phyloP scores from a whole-genome alignment of 2,797 vertebrate genomes.

The Phrynocephalus guinanensis region DNA sequence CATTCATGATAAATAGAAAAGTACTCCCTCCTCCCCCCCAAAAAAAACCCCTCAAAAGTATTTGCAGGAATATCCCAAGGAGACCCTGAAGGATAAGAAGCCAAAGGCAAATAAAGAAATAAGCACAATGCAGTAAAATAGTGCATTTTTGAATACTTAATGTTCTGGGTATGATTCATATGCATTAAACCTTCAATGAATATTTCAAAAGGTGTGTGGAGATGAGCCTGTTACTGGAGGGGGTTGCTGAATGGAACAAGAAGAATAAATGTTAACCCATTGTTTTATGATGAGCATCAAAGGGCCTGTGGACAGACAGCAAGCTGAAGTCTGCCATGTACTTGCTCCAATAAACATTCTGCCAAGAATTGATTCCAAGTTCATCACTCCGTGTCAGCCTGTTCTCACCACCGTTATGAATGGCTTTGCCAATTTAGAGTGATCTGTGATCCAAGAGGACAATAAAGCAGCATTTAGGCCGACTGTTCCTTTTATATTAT shows the following conservation, averaged over 20 bases:
- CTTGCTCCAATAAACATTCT: background rate
- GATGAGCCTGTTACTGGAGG: background rate
- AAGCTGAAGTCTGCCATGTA: background rate
- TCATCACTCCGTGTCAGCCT: too few species aligned
- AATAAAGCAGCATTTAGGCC: background rate
- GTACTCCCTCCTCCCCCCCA: background rate
- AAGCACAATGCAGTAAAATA: conserved; percentile 14
- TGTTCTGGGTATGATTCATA: background rate
- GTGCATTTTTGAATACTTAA: conserved; percentile 25
- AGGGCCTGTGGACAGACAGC: background rate
- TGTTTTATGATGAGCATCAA: background rate
- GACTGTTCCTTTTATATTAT: background rate
- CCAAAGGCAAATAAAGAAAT: conserved; percentile 10
- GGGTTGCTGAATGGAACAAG: background rate
- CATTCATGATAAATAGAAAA: background rate
- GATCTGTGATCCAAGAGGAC: background rate
- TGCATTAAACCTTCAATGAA: conserved; percentile 17
- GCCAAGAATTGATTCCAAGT: background rate
- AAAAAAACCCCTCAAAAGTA: background rate
- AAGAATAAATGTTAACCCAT: background rate
- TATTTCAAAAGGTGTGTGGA: conserved; percentile 16
- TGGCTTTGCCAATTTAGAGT: background rate
- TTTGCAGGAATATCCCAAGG: conserved; percentile 19
- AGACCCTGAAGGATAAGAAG: conserved; percentile 16
- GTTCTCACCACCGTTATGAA: background rate